phyloP scores from a whole-genome alignment of 2,113 vertebrate genomes.

The Probosciger aterrimus region DNA sequence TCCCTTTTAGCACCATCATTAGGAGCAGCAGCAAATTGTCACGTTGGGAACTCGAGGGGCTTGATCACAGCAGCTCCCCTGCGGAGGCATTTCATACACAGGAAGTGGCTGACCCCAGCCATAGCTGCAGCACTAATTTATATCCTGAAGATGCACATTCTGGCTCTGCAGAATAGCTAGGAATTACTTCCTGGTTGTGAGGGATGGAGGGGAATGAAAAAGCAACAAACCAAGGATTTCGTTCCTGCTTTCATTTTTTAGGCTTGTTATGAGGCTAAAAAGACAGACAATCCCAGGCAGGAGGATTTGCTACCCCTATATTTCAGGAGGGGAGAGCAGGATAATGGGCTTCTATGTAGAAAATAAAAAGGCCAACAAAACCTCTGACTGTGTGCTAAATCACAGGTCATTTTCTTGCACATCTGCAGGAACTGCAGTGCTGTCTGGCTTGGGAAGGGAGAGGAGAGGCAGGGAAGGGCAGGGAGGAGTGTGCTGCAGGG shows the following conservation, averaged over 20 bases:
- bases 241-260: background rate
- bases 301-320: constrained; percentile 20
- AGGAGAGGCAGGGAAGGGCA: background rate
- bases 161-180: background rate
- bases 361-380: constrained; percentile 44
- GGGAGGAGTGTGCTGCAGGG: background rate
- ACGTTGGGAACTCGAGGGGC: background rate
- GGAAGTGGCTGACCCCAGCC: background rate
- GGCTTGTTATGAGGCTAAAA: constrained; percentile 3
- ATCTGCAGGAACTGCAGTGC: background rate
- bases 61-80: background rate
- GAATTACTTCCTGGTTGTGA: background rate
- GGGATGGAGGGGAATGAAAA: background rate
- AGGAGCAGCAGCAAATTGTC: background rate
- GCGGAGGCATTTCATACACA: background rate
- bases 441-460: background rate
- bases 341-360: background rate
- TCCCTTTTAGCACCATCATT: background rate
- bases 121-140: background rate
- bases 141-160: background rate
- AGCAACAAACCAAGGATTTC: background rate
- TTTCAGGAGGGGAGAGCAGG: constrained; percentile 19
- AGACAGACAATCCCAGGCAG: background rate
- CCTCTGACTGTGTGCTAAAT: constrained; percentile 44
- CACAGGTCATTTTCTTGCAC: background rate